A percentile compares a stretch with the other conserved stretches of the same genome.
Conservation (phyloP, 1,140 invertebrate species). For the Drosophila micromelanica region DNA sequence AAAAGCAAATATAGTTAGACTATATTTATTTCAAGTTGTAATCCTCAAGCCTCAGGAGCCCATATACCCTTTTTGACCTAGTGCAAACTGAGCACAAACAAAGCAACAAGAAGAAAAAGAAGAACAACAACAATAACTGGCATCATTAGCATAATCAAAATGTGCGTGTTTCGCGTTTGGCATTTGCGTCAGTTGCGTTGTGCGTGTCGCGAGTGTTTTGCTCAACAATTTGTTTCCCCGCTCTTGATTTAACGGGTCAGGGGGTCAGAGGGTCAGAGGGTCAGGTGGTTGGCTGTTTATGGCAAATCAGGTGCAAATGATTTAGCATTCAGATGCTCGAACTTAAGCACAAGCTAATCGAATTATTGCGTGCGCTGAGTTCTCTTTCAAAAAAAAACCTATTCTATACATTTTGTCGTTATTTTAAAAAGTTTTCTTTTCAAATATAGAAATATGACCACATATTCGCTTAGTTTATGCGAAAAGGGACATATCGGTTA, state of each 20-base stretch:
- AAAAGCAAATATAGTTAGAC: too few species aligned
- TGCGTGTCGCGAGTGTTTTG: constrained; percentile 63
- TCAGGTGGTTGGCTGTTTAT: constrained; percentile 9
- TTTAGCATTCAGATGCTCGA: constrained; percentile 50
- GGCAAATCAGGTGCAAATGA: constrained; percentile 74
- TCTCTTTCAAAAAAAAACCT: constrained; percentile 25
- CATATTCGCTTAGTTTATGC: background rate
- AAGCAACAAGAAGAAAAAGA: background rate
- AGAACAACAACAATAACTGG: constrained; percentile 2
- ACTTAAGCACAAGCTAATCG: constrained; percentile 25
- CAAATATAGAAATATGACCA: background rate
- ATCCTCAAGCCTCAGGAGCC: too few species aligned
- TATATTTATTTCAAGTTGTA: too few species aligned
- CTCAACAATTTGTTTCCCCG: too few species aligned
- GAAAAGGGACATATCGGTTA: constrained; percentile 2
- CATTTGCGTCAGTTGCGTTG: constrained; percentile 54
- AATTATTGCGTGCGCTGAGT: constrained; percentile 25
- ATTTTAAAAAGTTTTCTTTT: background rate
- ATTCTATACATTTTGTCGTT: background rate
- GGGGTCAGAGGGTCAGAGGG: background rate
- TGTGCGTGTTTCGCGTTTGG: constrained; percentile 67
- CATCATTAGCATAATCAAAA: constrained; percentile 79
- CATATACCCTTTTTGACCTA: too few species aligned
- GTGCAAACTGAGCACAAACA: too few species aligned
- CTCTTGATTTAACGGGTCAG: too few species aligned